Percentiles rank a stretch among this genome's conserved stretches.
Evolutionary conservation across 2,888 invertebrate genomes (phyloP).

Genomic region (Epistrophella euchroma): DNA sequence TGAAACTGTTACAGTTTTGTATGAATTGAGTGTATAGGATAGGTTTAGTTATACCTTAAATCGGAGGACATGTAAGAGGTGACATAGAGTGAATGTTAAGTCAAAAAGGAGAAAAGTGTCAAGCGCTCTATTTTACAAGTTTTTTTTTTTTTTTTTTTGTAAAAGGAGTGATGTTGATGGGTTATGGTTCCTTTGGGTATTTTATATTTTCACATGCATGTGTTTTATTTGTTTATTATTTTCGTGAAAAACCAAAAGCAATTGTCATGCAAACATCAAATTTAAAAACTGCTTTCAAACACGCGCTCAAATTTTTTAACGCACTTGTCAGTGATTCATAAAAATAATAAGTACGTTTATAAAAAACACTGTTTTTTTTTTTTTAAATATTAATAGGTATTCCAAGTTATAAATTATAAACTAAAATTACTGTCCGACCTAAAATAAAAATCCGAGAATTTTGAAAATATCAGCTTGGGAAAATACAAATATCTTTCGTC

Average conservation of each 20-base stretch:
- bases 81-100: constrained; percentile 3
- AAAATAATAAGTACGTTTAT: neutral
- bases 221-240: neutral
- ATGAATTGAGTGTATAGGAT: neutral
- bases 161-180: constrained; percentile 1
- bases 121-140: constrained; percentile 41
- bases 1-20: constrained; percentile 16
- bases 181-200: constrained; percentile 3
- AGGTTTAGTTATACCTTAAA: neutral
- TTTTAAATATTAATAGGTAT: too few species aligned
- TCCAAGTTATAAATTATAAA: too few species aligned
- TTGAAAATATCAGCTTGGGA: too few species aligned
- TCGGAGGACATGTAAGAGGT: neutral
- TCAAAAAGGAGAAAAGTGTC: constrained; percentile 46
- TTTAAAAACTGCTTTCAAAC: constrained; percentile 41
- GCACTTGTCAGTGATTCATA: neutral
- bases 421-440: too few species aligned
- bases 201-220: constrained; percentile 13
- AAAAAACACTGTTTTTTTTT: too few species aligned
- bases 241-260: constrained; percentile 24
- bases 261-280: constrained; percentile 49
- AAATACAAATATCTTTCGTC: too few species aligned
- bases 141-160: neutral
- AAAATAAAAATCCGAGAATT: too few species aligned
- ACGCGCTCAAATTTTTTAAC: neutral